Evolutionary conservation across 2,888 invertebrate species (phyloP).

Genomic region (Apoda limacodes): DNA sequence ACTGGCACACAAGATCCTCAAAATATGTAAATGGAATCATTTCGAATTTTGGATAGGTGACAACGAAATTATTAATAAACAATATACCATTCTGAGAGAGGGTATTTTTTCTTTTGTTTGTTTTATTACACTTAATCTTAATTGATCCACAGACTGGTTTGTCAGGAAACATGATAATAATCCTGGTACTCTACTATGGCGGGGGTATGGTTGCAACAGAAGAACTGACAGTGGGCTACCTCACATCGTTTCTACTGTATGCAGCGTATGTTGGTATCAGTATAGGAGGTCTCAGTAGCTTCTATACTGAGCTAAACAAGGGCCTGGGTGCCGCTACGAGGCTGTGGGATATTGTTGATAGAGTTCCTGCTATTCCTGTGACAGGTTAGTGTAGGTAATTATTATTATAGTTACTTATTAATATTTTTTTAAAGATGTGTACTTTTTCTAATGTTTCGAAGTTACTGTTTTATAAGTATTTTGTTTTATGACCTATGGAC

Average conservation of each 20-base stretch:
- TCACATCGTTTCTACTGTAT: conserved; percentile 94
- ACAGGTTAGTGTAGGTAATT: conserved; percentile 72
- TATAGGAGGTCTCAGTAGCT: conserved; percentile 89
- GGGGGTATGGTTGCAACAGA: conserved; percentile 88
- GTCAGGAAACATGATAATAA: conserved; percentile 89
- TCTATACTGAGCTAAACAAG: conserved; percentile 94
- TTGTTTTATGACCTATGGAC: too few relatives aligned
- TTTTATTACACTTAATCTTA: conserved; percentile 7
- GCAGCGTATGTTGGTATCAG: conserved; percentile 95
- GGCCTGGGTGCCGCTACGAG: conserved; percentile 92
- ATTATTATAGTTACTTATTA: too few relatives aligned
- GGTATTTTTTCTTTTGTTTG: conserved; percentile 12
- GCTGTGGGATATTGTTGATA: conserved; percentile 90
- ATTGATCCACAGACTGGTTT: conserved; percentile 82
- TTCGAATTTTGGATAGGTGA: too few relatives aligned
- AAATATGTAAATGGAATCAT: too few relatives aligned
- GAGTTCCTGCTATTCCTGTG: conserved; percentile 80
- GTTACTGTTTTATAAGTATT: too few relatives aligned
- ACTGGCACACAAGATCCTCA: too few relatives aligned
- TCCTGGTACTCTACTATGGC: conserved; percentile 93
- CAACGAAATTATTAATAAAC: too few relatives aligned
- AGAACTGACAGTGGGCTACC: conserved; percentile 83
- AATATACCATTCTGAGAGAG: background rate
- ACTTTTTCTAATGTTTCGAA: too few relatives aligned
- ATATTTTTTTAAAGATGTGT: too few relatives aligned